Evolutionary conservation across 2,113 vertebrate species (phyloP).

Genomic region (Microtus richardsoni): DNA sequence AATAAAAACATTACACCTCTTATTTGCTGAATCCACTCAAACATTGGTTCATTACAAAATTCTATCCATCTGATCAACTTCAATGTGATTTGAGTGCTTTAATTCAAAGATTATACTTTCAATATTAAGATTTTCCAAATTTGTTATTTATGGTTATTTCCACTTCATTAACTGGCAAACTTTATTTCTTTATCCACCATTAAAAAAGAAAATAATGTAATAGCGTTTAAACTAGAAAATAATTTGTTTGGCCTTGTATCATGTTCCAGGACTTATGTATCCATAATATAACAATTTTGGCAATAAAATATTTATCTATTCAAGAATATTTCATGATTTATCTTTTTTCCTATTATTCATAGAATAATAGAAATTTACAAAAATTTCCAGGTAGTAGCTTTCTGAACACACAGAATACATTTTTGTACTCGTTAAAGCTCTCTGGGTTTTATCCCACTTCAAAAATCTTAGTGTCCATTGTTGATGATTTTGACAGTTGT

Average conservation of each 20-base stretch:
- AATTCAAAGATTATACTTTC: neutral
- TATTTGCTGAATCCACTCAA: neutral
- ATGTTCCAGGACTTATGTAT: neutral
- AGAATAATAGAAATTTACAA: neutral
- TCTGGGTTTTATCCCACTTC: neutral
- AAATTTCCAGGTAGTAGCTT: neutral
- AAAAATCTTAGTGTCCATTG: neutral
- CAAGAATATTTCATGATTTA: neutral
- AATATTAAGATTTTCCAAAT: neutral
- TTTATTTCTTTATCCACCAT: neutral
- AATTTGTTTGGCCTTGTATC: neutral
- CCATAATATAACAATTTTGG: neutral
- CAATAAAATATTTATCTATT: neutral
- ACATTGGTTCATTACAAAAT: neutral
- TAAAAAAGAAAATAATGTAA: neutral
- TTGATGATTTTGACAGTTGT: constrained; percentile 9
- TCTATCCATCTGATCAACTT: neutral
- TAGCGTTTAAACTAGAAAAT: neutral
- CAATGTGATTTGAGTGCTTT: neutral
- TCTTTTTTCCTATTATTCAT: neutral
- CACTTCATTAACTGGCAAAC: rapidly evolving
- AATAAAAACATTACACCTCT: neutral
- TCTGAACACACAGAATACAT: neutral
- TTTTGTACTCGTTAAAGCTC: neutral
- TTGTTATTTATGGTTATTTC: neutral